phyloP scores from a whole-genome alignment of 2,888 invertebrate species.

The Pollenia labialis region DNA sequence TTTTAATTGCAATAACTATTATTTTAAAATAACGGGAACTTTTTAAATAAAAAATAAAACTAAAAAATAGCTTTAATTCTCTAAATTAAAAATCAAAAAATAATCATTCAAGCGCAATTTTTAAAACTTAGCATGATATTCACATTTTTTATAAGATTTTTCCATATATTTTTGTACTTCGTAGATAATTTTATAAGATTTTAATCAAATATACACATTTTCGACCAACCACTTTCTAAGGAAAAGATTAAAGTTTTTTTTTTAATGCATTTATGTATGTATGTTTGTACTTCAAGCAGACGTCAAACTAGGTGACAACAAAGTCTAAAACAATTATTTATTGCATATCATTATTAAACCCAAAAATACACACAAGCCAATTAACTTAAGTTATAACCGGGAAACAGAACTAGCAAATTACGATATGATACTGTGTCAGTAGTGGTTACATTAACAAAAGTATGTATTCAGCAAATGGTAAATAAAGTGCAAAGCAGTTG shows the following conservation, averaged over 20 bases:
- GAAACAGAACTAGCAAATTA: background rate
- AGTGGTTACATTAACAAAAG: background rate
- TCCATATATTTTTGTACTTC: background rate
- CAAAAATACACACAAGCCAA: background rate
- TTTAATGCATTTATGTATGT: too few species aligned
- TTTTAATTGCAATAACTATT: too few species aligned
- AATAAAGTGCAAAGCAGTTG: background rate
- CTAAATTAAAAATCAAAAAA: too few species aligned
- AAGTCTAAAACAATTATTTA: slow-evolving; percentile 25
- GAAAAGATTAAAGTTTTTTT: too few species aligned
- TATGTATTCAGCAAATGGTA: too few species aligned
- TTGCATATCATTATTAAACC: background rate
- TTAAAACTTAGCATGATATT: background rate
- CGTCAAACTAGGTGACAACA: slow-evolving; percentile 7
- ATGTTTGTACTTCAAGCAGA: background rate
- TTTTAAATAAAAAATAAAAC: too few species aligned
- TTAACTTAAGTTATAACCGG: slow-evolving; percentile 2
- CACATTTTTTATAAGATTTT: background rate
- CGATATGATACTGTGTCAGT: slow-evolving; percentile 24
- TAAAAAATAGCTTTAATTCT: too few species aligned
- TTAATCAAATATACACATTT: too few species aligned
- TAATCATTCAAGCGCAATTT: too few species aligned
- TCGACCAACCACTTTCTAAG: too few species aligned
- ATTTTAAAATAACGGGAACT: too few species aligned
- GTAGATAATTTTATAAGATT: too few species aligned